Percentiles rank a stretch among this genome's conserved stretches.
phyloP scores from a whole-genome alignment of 2,113 vertebrate species.

The Ophthalmolycus amberensis region DNA sequence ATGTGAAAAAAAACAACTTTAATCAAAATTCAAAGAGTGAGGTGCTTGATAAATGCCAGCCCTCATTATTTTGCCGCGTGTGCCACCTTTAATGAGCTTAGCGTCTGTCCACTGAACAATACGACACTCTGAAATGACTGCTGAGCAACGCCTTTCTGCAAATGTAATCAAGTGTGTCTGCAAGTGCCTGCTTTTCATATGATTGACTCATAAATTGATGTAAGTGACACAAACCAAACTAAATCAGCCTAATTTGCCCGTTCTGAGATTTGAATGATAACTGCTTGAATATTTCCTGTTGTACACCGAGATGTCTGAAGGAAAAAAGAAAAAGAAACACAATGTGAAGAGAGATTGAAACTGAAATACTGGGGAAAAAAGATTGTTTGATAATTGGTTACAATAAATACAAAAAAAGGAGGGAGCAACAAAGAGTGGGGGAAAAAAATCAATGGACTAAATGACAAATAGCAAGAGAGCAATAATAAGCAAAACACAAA shows the following conservation, averaged over 20 bases:
- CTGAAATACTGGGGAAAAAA: not conserved
- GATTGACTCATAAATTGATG: slow-evolving; percentile 61
- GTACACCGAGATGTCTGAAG: not conserved
- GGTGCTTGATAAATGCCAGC: slow-evolving; percentile 63
- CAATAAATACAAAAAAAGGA: not conserved
- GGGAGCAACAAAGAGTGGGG: not conserved
- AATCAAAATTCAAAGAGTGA: slow-evolving; percentile 48
- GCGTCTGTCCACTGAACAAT: slow-evolving; percentile 41
- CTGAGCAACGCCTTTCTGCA: slow-evolving; percentile 33
- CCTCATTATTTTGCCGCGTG: slow-evolving; percentile 49
- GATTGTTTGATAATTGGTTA: slow-evolving; percentile 1
- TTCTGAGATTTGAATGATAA: slow-evolving; percentile 31
- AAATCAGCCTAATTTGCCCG: slow-evolving; percentile 48
- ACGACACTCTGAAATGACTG: slow-evolving; percentile 41
- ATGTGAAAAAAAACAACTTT: not conserved
- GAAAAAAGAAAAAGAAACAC: not conserved
- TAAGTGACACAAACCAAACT: slow-evolving; percentile 38
- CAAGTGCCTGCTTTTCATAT: slow-evolving; percentile 52
- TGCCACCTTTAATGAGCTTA: slow-evolving; percentile 57
- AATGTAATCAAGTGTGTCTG: slow-evolving; percentile 66
- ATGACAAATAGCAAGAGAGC: slow-evolving; percentile 27
- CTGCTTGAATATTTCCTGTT: not conserved
- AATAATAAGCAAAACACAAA: slow-evolving; percentile 17
- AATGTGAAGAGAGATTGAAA: not conserved
- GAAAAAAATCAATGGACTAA: slow-evolving; percentile 26